Evolutionary conservation across 2,888 invertebrate genomes (phyloP), one percentile per base, ranked within the genome.

Genomic region (Tetragonisca angustula): DNA sequence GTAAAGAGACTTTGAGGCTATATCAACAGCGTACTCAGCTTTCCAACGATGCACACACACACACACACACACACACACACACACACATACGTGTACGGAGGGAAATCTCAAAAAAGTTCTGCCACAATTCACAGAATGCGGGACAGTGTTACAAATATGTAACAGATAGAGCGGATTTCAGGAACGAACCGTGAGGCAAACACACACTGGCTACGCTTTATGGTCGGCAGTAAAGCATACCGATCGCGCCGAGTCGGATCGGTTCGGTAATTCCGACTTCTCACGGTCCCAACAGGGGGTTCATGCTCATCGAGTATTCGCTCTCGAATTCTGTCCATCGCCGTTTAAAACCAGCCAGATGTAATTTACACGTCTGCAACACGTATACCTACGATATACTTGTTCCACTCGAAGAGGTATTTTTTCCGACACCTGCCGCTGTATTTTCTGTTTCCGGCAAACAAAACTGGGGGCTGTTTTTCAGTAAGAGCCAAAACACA

Each of bases 171-270:
- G 87, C 80, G 76, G 85, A 83, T 83, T 87, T 87, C 67, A 81
- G 87, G 72, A 85, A 87, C 79, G 81, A 82, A 83, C 69, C 72
- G 75, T 81, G 72, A 74, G 76, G 72, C 50, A 59, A 54, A 69
- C 61, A 79, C 62, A 87, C 85, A 80, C 87, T 87, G 79, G 76
- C 70, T 85, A 87, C 83, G 43, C 80, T 87, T 87, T 87, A 87
- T 76, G 85, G 79, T 56, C 76, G 85, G 62, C 79, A 71, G 76
- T 85, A 81, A 83, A 87, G 83, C 84, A 73, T 78, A 80, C 64
- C 74, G 43, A 79, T 67, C 69, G 32, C 32, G 32, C 3, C 32
- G 78, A 0, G 59, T 56, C 76, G 67, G 62, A 67, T 74, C 52
- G 84, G 69, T 54, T 75, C 78, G 74, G 80, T 76, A 87, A 87